These are phyloP conservation scores for Sicus ferrugineus DNA, from an alignment of 2,888 invertebrate genomes.

Conservation along the genomic window DNA sequence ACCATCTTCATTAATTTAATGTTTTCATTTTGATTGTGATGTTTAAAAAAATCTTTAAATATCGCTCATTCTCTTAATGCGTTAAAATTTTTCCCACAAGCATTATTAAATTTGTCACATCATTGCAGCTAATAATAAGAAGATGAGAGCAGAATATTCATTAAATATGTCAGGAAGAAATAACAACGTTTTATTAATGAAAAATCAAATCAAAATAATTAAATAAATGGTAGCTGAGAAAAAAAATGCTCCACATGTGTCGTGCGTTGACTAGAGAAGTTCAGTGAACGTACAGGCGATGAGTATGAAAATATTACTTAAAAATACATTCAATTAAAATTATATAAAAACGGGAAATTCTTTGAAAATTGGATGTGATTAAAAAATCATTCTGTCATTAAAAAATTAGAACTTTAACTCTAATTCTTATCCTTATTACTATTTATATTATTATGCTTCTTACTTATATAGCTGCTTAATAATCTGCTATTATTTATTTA, in stretches of 20 bases:
- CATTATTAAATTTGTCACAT: background rate
- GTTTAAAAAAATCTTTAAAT: no score
- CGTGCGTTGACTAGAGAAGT: background rate
- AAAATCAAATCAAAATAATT: background rate
- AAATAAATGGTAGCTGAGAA: background rate
- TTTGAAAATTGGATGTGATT: background rate
- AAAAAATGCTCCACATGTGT: no score
- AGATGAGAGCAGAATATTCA: background rate
- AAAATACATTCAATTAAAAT: background rate
- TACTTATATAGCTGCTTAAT: no score
- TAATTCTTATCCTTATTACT: no score
- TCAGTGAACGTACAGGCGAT: background rate
- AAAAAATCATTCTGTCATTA: no score
- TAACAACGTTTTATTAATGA: background rate
- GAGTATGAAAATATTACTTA: background rate
- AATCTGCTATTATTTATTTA: no score
- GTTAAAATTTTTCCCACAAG: conserved; percentile 4
- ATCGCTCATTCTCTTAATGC: no score
- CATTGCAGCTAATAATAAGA: background rate
- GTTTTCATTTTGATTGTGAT: background rate
- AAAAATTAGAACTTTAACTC: no score
- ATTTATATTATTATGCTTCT: background rate
- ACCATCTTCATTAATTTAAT: background rate
- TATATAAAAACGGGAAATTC: background rate
- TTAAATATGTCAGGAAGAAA: no score